A percentile compares a stretch with the other conserved stretches of the same genome.
Conservation (phyloP, 2,113 vertebrate species). For the Gallinago jamesoni region DNA sequence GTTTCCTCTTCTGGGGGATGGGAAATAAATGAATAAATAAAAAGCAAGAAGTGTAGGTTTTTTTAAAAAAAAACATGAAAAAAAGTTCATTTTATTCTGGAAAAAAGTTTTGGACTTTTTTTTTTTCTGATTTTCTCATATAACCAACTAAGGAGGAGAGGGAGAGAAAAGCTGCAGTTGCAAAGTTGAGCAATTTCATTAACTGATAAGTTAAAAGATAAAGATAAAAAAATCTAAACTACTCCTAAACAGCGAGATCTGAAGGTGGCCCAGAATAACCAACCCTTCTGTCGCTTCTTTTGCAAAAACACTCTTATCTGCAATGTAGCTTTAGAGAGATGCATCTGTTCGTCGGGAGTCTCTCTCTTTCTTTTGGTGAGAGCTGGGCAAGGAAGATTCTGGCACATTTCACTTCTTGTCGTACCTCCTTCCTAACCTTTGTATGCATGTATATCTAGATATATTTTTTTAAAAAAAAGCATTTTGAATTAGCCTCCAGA, state of each 20-base stretch:
- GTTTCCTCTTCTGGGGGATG: background rate
- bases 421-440: background rate
- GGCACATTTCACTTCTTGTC: background rate
- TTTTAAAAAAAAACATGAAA: background rate
- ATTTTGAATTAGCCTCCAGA: background rate
- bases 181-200: background rate
- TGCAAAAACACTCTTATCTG: background rate
- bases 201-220: background rate
- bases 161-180: background rate
- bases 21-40: background rate
- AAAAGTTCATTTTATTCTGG: background rate
- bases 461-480: no score
- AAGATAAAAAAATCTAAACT: background rate
- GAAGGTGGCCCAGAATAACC: background rate
- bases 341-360: background rate
- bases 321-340: background rate
- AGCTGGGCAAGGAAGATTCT: background rate
- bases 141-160: background rate
- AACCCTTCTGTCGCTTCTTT: background rate
- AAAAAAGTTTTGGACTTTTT: background rate
- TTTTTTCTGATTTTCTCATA: background rate
- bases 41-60: background rate
- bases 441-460: fast-evolving
- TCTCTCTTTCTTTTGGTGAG: background rate
- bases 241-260: background rate